Conservation (phyloP, 2,797 vertebrate species). For the Fistularia commersonii region DNA sequence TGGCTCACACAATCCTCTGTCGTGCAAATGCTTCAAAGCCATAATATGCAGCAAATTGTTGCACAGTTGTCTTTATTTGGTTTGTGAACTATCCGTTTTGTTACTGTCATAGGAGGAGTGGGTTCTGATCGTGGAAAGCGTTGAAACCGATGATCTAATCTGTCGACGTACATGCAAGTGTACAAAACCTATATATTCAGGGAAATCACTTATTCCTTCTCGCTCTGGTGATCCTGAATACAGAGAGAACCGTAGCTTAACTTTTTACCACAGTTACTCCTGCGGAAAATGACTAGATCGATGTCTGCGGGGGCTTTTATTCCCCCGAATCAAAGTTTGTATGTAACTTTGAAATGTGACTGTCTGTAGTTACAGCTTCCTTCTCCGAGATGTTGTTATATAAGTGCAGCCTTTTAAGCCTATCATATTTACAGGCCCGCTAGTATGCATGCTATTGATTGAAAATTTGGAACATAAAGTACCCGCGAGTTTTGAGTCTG, state of each 20-base stretch:
- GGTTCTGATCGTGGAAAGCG: too few species aligned
- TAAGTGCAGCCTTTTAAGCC: conserved; percentile 42
- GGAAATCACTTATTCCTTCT: too few species aligned
- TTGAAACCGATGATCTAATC: too few species aligned
- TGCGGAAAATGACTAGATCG: conserved; percentile 1
- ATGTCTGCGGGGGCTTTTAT: conserved; percentile 33
- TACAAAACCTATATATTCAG: too few species aligned
- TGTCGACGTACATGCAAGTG: too few species aligned
- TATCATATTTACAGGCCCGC: conserved; percentile 32
- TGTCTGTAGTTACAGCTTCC: conserved; percentile 17
- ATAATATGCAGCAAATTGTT: conserved; percentile 24
- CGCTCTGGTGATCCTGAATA: too few species aligned
- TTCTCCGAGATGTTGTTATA: conserved; percentile 47
- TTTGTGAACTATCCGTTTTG: conserved; percentile 5
- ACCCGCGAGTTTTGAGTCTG: too few species aligned
- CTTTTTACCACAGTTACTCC: conserved; percentile 26
- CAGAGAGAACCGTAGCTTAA: conserved; percentile 9
- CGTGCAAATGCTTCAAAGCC: conserved; percentile 27
- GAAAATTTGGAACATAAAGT: conserved; percentile 1
- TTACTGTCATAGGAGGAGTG: background rate
- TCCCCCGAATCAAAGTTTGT: conserved; percentile 47
- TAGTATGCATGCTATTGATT: conserved; percentile 14
- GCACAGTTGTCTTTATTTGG: conserved; percentile 1
- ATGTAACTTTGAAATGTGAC: conserved; percentile 44
- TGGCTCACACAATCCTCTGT: conserved; percentile 42